These are phyloP conservation scores for Tichodroma muraria DNA, from an alignment of 2,113 vertebrate genomes.

Conservation along the genomic window DNA sequence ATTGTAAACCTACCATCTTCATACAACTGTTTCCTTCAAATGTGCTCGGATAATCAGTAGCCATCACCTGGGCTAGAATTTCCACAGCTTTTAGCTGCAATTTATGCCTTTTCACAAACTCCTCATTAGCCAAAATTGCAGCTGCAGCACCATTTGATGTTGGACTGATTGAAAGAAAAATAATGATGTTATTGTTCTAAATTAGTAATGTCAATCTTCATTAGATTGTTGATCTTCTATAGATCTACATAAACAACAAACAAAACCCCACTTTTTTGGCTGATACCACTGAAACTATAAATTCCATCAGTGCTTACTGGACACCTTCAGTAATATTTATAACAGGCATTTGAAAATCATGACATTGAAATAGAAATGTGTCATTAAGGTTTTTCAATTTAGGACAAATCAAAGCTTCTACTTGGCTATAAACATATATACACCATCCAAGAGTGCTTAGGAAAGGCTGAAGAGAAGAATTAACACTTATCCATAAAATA, in stretches of 20 bases:
- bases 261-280: neutral
- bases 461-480: neutral
- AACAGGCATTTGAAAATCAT: neutral
- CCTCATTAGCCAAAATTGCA: constrained; percentile 84
- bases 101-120: constrained; percentile 76
- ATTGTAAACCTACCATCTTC: constrained; percentile 76
- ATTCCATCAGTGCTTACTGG: neutral
- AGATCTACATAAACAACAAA: neutral
- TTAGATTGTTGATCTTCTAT: neutral
- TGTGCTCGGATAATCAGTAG: constrained; percentile 82
- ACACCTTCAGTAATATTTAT: neutral
- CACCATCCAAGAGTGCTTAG: neutral
- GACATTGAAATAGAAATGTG: neutral
- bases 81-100: constrained; percentile 88
- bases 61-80: constrained; percentile 94
- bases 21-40: constrained; percentile 87
- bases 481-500: no score
- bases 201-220: neutral
- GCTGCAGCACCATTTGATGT: constrained; percentile 93
- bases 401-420: neutral
- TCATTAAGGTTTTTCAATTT: neutral
- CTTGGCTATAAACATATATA: neutral
- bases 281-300: neutral
- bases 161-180: constrained; percentile 74
- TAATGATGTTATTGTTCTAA: neutral